Evolutionary conservation across 2,888 invertebrate species (phyloP), one percentile per base, ranked within the genome.

Genomic region (Cremastinae sp.): DNA sequence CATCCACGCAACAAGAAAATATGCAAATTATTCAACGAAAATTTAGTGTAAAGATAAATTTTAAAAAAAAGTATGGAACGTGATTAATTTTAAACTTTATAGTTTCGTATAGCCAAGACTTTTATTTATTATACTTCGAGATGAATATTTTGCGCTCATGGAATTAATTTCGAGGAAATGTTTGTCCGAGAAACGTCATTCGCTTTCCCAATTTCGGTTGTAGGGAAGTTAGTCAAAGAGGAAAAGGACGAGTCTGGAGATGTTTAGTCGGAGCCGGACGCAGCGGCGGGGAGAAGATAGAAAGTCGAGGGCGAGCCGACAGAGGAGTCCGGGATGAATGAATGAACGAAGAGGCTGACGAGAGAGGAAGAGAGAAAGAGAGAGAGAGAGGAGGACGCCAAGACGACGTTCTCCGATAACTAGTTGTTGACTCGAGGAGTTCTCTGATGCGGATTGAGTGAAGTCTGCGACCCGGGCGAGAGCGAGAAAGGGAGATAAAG

Each of bases 381-480:
- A n/a, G n/a, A n/a, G n/a, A n/a, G n/a, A n/a, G n/a, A 76, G n/a
- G 62, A 56, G 20, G 51, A 34, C 62, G 70, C 49, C 51, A 72
- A 20, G 41, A 65, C 65, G 74, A 78, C 79, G 79, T 82, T 82
- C 80, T 80, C 79, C 78, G 73, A 81, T 82, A 81, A 84, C 82
- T 82, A 83, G 79, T 83, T 83, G 81, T 82, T 83, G 80, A 83
- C 81, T 84, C 75, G 74, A 28, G 28, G 28, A 78, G 80, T 81
- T 83, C 75, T 73, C 76, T 73, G 76, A 76, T 76, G 79, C 80
- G 79, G 81, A 83, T 83, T 81, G 83, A 84, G 78, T 79, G 77
- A 64, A 81, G 78, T 66, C 73, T 76, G 74, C 76, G 76, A 79
- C 70, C 73, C 74, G 34, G 69, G 71, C 43, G 68, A 65, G 64